Base-by-base conservation (phyloP, 2,113 vertebrate genomes). In the Morone chrysops region DNA sequence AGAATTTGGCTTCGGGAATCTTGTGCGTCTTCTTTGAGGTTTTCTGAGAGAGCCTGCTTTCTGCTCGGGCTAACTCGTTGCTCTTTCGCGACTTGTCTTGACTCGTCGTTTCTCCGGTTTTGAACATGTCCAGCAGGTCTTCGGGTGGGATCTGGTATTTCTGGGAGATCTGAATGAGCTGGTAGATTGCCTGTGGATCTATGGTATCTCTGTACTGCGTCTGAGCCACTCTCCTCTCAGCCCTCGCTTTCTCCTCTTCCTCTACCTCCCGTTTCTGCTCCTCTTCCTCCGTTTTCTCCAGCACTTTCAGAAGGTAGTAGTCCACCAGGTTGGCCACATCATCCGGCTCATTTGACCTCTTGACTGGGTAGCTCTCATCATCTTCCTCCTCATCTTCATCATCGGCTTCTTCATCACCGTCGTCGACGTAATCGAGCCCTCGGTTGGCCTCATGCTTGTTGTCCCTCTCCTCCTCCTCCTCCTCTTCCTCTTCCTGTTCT, bases 81-180 rank as follows among this genome's bases (percentile, higher is more conserved):
- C 90, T 95, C 83, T 96, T 96, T 92, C 13, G 87, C 18, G 48
- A 91, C 93, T 90, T 95, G 7, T 78, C 93, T 77, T 94, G 94
- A 45, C 89, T 93, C 9, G 80, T 90, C 61, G 90, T 92, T 61
- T 96, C 95, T 66, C 95, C 95, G 2, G 80, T 94, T 92, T 93
- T 96, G 66, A 99, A 87, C 95, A 98, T 96, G 81, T 97, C 95
- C 79, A 98, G 86, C 78, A 99, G 95, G 82, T 99, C 97, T 89
- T 97, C 97, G 0, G 97, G 97, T 43, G 97, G 97, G 59, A 99
- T 97, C 92, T 97, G 96, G 83, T 97, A 95, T 89, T 96, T 98
- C 77, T 96, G 96, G 61, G 97, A 98, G 87, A 98, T 94, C 89
- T 97, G 95, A 67, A 98, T 95, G 79, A 98, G 90, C 86, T 97